Evolutionary conservation across 1,140 invertebrate genomes (phyloP), one percentile per base, ranked within the genome.

Genomic region (Sesamia nonagrioides): DNA sequence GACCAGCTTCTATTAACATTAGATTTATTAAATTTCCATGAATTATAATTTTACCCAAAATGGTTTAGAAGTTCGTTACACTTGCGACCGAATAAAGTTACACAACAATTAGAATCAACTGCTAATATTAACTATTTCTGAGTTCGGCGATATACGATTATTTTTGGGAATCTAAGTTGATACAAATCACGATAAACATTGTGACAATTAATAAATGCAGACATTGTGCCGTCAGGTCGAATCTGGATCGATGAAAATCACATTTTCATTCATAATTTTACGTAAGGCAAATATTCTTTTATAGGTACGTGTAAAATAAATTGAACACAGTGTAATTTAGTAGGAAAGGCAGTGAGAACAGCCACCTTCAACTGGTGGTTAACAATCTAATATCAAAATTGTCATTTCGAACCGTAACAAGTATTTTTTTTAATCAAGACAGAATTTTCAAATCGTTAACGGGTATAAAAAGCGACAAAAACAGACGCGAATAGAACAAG

Each of bases 401-500:
- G 78, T 82, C 79, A 85, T 89, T 87, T 84, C 79, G 79, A 87
- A 88, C 84, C 82, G 87, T 84, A 89, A 93, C 88, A 90, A 89
- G 86, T 81, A 83, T 73, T 78, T 80, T 63, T 58, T 58, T 58
- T 58, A 21, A 58, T 58, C 54, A 79, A 84, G 82, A 81, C 83
- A 84, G 83, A 90, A 81, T 81, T 86, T 85, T 81, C 81, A 80
- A 84, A 86, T 89, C 50, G 83, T 88, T 77, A 91, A 92, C 89
- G 85, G 84, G 77, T 86, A 83, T 88, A 91, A 93, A 84, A 93
- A 93, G 92, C 92, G 85, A 91, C 85, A 42, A 86, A 89, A 90
- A 92, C 82, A 91, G 83, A 88, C 87, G 88, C 90, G 86, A 88
- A 86, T 91, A 87, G 89, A 91, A 93, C 90, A 89, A 92, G 89